phyloP scores from a whole-genome alignment of 2,797 vertebrate genomes.

The Leptatherina wallacei region DNA sequence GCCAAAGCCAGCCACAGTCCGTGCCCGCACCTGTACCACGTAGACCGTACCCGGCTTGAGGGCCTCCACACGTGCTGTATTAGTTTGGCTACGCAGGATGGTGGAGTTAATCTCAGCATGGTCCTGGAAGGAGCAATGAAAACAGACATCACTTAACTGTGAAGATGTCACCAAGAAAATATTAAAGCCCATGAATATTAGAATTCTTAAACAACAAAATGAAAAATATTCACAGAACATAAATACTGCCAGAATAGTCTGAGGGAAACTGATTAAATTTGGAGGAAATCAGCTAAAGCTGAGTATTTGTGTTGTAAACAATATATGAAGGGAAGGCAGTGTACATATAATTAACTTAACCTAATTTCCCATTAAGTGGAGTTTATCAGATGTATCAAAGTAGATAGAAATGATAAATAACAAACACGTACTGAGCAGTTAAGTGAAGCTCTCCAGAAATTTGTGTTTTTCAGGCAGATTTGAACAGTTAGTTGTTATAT shows the following conservation, averaged over 20 bases:
- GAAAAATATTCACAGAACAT: not conserved
- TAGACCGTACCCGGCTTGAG: slow-evolving; percentile 92
- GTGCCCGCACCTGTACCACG: slow-evolving; percentile 95
- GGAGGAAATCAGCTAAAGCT: slow-evolving; percentile 10
- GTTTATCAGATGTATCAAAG: not conserved
- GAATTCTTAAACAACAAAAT: not conserved
- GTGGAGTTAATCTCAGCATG: slow-evolving; percentile 96
- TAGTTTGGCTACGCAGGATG: slow-evolving; percentile 93
- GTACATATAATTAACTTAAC: slow-evolving; percentile 4
- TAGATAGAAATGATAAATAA: not conserved
- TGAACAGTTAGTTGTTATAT: not conserved
- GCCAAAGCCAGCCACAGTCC: slow-evolving; percentile 95
- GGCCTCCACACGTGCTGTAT: slow-evolving; percentile 92
- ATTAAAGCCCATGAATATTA: slow-evolving; percentile 7
- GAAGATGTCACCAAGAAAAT: slow-evolving; percentile 1
- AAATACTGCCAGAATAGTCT: not conserved
- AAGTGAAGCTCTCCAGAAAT: slow-evolving; percentile 1
- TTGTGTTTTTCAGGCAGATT: not conserved
- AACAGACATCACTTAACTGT: slow-evolving; percentile 17
- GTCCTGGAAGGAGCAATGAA: slow-evolving; percentile 81
- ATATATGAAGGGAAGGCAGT: slow-evolving; percentile 13
- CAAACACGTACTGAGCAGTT: not conserved
- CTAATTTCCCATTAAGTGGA: not conserved
- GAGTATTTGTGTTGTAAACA: not conserved
- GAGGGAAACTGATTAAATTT: not conserved